phyloP scores from a whole-genome alignment of 2,113 vertebrate species.

The Pachypanchax playfairii region DNA sequence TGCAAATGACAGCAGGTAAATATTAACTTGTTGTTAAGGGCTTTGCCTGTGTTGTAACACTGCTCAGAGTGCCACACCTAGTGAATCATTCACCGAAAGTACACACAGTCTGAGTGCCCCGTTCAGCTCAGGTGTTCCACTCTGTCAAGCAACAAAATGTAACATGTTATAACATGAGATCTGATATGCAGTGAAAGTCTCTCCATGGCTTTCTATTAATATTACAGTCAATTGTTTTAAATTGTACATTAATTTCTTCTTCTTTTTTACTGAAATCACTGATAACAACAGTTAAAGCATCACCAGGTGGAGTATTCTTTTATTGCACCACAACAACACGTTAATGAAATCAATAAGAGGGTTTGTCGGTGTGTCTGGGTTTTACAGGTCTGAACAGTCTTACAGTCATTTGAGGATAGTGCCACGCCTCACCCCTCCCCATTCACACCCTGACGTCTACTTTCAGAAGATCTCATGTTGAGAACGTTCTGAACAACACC shows the following conservation, averaged over 20 bases:
- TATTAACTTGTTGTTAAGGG: conserved; percentile 7
- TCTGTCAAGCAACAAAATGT: not conserved
- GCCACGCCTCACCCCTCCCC: conserved; percentile 13
- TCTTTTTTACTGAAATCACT: not conserved
- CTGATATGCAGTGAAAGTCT: not conserved
- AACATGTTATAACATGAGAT: not conserved
- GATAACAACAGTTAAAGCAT: not conserved
- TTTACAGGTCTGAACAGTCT: not conserved
- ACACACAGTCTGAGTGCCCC: not conserved
- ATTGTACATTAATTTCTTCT: not conserved
- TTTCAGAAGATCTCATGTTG: conserved; percentile 39
- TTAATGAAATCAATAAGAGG: not conserved
- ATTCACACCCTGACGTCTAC: conserved; percentile 46
- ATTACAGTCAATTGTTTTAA: too few relatives aligned
- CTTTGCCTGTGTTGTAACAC: not conserved
- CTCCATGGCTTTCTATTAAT: too few relatives aligned
- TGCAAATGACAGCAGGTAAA: conserved; percentile 15
- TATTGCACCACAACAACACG: not conserved
- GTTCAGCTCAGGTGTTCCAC: not conserved
- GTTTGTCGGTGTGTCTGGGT: not conserved
- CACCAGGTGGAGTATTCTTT: not conserved
- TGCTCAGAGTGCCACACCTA: conserved; percentile 42
- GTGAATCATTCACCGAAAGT: conserved; percentile 60
- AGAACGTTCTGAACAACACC: conserved; percentile 15
- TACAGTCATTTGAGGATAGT: not conserved